These are phyloP conservation scores for Parapsyche elsis DNA, from an alignment of 1,140 invertebrate genomes.

Conservation along the genomic window DNA sequence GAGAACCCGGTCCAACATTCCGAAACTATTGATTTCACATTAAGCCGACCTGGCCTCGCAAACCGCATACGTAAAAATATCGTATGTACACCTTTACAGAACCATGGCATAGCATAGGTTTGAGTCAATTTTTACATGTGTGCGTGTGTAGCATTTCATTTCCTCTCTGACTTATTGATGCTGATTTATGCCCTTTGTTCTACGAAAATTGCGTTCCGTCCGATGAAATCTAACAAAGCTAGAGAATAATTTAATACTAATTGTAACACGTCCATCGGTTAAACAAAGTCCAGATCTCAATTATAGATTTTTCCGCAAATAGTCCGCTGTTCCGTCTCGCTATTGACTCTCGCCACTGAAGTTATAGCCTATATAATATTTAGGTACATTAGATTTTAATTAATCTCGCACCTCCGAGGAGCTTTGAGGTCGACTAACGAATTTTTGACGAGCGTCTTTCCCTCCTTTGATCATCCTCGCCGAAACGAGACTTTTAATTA, in stretches of 20 bases:
- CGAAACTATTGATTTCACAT: conserved; percentile 51
- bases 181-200: background rate
- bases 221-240: background rate
- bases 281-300: too few species aligned
- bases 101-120: background rate
- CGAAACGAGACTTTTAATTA: background rate
- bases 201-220: background rate
- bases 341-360: too few species aligned
- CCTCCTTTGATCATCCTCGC: conserved; percentile 2
- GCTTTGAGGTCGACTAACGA: too few species aligned
- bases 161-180: conserved; percentile 28
- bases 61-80: background rate
- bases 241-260: too few species aligned
- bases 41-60: conserved; percentile 14
- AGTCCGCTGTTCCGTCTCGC: too few species aligned
- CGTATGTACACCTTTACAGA: background rate
- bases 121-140: background rate
- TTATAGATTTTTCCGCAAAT: too few species aligned
- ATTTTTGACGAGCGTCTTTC: background rate
- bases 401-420: too few species aligned
- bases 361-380: too few species aligned
- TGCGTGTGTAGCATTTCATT: conserved; percentile 4
- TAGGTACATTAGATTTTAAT: too few species aligned
- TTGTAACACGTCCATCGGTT: too few species aligned
- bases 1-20: conserved; percentile 36